Evolutionary conservation across 35 echinoderm and acorn worm species (phyloP), one percentile per base, ranked within the genome.

Genomic region (Strongylocentrotus purpuratus): DNA sequence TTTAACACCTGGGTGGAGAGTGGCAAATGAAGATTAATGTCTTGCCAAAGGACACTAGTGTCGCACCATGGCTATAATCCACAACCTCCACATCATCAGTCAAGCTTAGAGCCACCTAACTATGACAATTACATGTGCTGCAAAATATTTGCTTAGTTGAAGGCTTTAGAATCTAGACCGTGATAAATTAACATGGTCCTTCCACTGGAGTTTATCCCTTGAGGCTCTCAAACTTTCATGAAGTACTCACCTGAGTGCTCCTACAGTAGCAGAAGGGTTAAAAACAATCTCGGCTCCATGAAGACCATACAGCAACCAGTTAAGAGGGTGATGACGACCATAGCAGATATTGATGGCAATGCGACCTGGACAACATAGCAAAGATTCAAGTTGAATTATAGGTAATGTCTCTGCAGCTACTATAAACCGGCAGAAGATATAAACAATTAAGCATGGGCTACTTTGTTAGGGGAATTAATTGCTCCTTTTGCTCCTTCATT

Each of bases 341-440:
- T 96, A 99, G 94, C 98, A 99, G 46, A 99, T 99, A 60, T 99
- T 99, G 46, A 99, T 96, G 86, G 97, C 98, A 96, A 99, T 98
- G 12, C 96, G 97, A 95, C 98, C 98, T 99, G 61, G 5, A 85
- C 48, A 14, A 4, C 28, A 78, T 28, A 7, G 7, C 7, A 22
- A 90, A 25, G 20, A 28, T 4, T 2, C 65, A 78, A 78, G 61
- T 28, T 4, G 25, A 78, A 28, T n/a, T 18, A 78, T 12, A 55
- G 2, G 9, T 11, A 11, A 7, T 8, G 20, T 78, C 25, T n/a
- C 7, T 28, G 65, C 5, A 78, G 18, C 7, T 78, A 6, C 65
- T 78, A 28, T 59, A 2, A 59, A 28, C 65, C n/a, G 65, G 20
- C 28, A 78, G 18, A n/a, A 7, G 4, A n/a, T n/a, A 55, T 55